These are phyloP conservation scores for Tragelaphus scriptus DNA, from an alignment of 2,113 vertebrate species.

Conservation along the genomic window DNA sequence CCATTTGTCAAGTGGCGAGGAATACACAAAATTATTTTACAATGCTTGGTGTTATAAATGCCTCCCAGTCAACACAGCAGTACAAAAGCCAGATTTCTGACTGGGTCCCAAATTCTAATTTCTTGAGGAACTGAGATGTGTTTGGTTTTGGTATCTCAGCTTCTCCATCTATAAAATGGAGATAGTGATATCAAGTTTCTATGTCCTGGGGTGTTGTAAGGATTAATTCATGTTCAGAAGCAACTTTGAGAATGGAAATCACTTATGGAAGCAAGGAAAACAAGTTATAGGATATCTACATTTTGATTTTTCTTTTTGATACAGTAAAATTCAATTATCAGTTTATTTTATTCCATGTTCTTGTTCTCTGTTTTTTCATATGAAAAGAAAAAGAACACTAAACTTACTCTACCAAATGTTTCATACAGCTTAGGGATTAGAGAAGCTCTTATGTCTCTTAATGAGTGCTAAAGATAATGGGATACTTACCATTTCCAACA, in stretches of 20 bases:
- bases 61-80: background rate
- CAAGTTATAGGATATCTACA: background rate
- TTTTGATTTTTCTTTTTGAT: background rate
- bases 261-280: background rate
- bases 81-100: constrained; percentile 1
- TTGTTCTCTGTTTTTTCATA: background rate
- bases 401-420: constrained; percentile 11
- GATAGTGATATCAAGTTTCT: background rate
- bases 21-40: constrained; percentile 48
- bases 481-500: background rate
- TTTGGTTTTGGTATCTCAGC: background rate
- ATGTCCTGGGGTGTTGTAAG: background rate
- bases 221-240: background rate
- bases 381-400: background rate
- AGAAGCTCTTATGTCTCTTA: background rate
- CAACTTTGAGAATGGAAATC: background rate
- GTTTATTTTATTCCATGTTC: background rate
- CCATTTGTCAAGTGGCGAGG: constrained; percentile 23
- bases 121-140: background rate
- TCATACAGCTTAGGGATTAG: background rate
- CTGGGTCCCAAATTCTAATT: background rate
- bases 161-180: constrained; percentile 21
- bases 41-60: background rate
- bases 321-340: background rate
- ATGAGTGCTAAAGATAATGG: background rate